Evolutionary conservation across 2,113 vertebrate genomes (phyloP).

Genomic region (Zosterops pallidus): DNA sequence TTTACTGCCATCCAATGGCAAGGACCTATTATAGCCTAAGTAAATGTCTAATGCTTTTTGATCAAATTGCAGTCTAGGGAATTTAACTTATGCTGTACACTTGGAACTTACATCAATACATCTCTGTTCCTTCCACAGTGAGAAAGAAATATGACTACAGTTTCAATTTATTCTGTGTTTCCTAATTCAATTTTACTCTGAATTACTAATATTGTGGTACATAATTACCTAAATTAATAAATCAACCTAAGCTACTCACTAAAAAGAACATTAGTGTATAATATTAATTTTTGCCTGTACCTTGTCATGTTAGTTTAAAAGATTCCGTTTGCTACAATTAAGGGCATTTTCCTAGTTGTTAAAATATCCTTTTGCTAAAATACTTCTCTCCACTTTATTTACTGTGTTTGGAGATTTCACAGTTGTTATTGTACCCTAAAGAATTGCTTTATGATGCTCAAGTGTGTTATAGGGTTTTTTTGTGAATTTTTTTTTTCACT

Average conservation of each 20-base stretch:
- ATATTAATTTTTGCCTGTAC: constrained; percentile 81
- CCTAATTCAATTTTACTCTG: constrained; percentile 92
- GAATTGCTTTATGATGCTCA: constrained; percentile 57
- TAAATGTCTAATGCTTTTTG: constrained; percentile 80
- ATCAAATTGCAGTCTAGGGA: constrained; percentile 83
- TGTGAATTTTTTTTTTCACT: not conserved
- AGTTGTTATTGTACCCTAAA: constrained; percentile 40
- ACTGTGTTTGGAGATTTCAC: constrained; percentile 24
- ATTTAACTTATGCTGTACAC: constrained; percentile 79
- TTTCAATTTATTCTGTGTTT: constrained; percentile 85
- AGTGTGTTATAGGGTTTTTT: not conserved
- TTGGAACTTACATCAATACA: constrained; percentile 81
- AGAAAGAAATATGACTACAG: constrained; percentile 81
- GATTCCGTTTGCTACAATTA: constrained; percentile 76
- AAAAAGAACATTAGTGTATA: constrained; percentile 81
- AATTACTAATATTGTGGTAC: constrained; percentile 90
- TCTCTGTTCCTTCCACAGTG: constrained; percentile 77
- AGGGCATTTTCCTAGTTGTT: constrained; percentile 63
- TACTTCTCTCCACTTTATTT: constrained; percentile 35
- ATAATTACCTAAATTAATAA: constrained; percentile 97
- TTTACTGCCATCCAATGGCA: constrained; percentile 99
- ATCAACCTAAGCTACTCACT: constrained; percentile 85
- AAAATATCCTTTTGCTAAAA: constrained; percentile 72
- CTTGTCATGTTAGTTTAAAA: constrained; percentile 86
- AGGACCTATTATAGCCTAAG: constrained; percentile 79